Evolutionary conservation across 2,888 invertebrate species (phyloP), one percentile per base, ranked within the genome.

Genomic region (Drosophila kambysellisi): DNA sequence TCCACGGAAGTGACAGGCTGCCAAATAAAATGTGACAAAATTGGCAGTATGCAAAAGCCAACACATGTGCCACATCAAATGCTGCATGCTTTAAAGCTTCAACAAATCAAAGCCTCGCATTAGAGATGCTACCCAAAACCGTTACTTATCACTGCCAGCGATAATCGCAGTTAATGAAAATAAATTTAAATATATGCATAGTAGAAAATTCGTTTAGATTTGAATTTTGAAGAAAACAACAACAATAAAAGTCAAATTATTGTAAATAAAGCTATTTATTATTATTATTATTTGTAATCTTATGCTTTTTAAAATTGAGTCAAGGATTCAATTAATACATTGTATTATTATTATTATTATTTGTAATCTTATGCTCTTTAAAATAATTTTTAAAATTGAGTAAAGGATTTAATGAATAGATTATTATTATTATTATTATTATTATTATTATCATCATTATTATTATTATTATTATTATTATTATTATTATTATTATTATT

Each of bases 21-120:
- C 46, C 32, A 77, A 81, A 88, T 77, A 81, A 79, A 68, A 56
- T 56, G 62, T 76, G 76, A 74, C 65, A 61, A 70, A 82, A 88
- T 83, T 79, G 79, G 66, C 84, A 82, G 68, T 72, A 82, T 68
- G 66, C 73, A 70, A 75, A 78, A 69, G 76, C 67, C 82, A 75
- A 63, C 89, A 78, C 71, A 84, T 83, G 82, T 70, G 70, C 41
- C 41, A 41, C 80, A 68, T 52, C 61, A 79, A 85, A 85, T 88
- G 72, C 81, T 88, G 82, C 82, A 85, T 88, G 72, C 81, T 88
- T 85, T 80, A 77, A 88, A 88, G 39, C 85, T 82, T 80, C 74
- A 83, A 88, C 88, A 85, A 85, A 88, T 77, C 83, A 72, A 77
- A 85, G 9, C 25, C 35, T 53, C 39, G 29, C 62, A 41, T 29